These are phyloP conservation scores for Peromyscus leucopus DNA, from an alignment of 2,113 vertebrate genomes.

Conservation along the genomic window DNA sequence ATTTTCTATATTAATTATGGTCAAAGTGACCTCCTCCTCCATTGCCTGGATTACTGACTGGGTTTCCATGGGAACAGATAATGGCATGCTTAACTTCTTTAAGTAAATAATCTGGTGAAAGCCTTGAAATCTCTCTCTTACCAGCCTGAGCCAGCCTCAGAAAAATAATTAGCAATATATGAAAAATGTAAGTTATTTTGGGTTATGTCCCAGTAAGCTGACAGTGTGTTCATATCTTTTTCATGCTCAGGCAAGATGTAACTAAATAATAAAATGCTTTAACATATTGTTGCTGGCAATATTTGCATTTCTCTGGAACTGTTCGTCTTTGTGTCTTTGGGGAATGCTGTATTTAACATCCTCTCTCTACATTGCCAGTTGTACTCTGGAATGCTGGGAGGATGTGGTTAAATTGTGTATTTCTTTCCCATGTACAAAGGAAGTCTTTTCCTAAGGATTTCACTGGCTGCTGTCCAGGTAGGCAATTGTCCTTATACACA, in stretches of 20 bases:
- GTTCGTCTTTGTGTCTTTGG: slow-evolving; percentile 66
- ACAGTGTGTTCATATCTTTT: slow-evolving; percentile 69
- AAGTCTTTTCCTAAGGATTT: not conserved
- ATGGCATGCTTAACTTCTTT: slow-evolving; percentile 61
- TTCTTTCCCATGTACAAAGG: not conserved
- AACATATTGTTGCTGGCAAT: slow-evolving; percentile 76
- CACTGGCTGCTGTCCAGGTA: not conserved
- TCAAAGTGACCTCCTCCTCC: slow-evolving; percentile 65
- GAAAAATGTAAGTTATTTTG: slow-evolving; percentile 81
- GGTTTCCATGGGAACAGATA: slow-evolving; percentile 78
- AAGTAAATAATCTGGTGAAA: slow-evolving; percentile 75
- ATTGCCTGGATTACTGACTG: slow-evolving; percentile 30
- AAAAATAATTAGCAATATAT: slow-evolving; percentile 82
- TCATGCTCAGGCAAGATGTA: slow-evolving; percentile 77
- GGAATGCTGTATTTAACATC: slow-evolving; percentile 14
- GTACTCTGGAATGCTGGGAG: not conserved
- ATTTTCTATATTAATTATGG: slow-evolving; percentile 75
- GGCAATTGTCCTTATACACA: not conserved
- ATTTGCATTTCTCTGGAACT: slow-evolving; percentile 71
- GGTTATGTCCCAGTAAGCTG: slow-evolving; percentile 80
- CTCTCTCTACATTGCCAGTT: not conserved
- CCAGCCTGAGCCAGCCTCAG: slow-evolving; percentile 73
- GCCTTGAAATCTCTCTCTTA: slow-evolving; percentile 77
- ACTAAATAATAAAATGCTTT: slow-evolving; percentile 80
- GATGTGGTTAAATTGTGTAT: not conserved